Evolutionary conservation across 2,113 vertebrate species (phyloP).

Genomic region (Hydropotes inermis): DNA sequence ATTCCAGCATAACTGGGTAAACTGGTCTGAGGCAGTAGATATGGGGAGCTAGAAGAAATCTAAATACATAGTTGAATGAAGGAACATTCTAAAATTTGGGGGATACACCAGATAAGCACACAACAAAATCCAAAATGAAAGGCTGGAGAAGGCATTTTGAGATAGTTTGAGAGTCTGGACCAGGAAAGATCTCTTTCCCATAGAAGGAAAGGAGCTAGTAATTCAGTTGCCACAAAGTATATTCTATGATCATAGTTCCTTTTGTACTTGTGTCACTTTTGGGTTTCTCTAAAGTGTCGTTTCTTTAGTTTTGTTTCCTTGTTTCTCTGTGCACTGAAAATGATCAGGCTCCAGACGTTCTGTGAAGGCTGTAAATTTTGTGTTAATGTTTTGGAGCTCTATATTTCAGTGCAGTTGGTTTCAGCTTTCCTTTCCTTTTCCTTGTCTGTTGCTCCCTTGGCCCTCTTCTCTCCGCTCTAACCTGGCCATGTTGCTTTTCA

Average conservation of each 20-base stretch:
- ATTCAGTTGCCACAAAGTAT: background rate
- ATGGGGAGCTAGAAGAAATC: background rate
- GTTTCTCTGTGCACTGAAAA: background rate
- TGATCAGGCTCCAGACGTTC: background rate
- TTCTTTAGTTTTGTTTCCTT: background rate
- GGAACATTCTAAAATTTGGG: background rate
- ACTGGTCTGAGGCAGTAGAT: background rate
- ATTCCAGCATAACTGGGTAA: background rate
- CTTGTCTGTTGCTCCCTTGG: background rate
- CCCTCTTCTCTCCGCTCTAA: background rate
- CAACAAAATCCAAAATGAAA: background rate
- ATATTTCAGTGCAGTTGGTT: background rate
- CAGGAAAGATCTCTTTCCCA: background rate
- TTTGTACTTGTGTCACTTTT: background rate
- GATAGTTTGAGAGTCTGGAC: background rate
- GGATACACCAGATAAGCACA: background rate
- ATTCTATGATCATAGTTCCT: background rate
- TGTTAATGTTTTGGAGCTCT: background rate
- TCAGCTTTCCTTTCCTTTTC: background rate
- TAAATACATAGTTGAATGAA: background rate
- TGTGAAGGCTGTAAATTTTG: background rate
- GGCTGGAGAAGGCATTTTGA: background rate
- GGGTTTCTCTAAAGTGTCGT: background rate
- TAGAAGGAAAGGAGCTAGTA: background rate
- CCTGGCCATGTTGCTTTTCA: background rate